A percentile compares a stretch with the other conserved stretches of the same genome.
phyloP scores from a whole-genome alignment of 2,888 invertebrate genomes.

The Parapristionchus giblindavisi region DNA sequence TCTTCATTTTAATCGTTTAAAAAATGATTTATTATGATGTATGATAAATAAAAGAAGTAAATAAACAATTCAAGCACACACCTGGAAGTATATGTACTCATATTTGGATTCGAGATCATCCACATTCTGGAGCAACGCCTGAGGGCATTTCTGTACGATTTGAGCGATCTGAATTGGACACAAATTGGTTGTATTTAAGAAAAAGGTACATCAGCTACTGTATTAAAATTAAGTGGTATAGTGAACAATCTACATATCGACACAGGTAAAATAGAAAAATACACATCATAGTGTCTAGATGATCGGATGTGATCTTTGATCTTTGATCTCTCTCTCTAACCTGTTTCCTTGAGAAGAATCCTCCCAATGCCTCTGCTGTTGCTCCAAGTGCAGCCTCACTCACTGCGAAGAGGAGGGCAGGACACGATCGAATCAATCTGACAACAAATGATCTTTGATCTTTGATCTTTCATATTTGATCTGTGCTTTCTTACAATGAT shows the following conservation, averaged over 20 bases:
- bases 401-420: conserved; percentile 49
- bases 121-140: conserved; percentile 54
- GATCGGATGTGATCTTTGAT: no score
- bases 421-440: conserved; percentile 44
- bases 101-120: conserved; percentile 65
- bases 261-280: no score
- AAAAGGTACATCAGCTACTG: no score
- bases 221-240: no score
- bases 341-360: conserved; percentile 54
- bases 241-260: no score
- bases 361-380: conserved; percentile 46
- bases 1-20: no score
- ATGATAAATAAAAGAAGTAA: neutral
- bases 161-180: conserved; percentile 33
- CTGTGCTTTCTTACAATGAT: no score
- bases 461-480: no score
- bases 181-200: no score
- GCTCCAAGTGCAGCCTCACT: conserved; percentile 46
- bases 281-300: no score
- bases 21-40: neutral
- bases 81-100: conserved; percentile 65
- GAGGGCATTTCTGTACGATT: conserved; percentile 30
- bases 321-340: conserved; percentile 38
- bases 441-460: no score
- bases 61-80: conserved; percentile 15